Evolutionary conservation across 1,140 invertebrate genomes (phyloP), one percentile per base, ranked within the genome.

Genomic region (Cataglyphis hispanica): DNA sequence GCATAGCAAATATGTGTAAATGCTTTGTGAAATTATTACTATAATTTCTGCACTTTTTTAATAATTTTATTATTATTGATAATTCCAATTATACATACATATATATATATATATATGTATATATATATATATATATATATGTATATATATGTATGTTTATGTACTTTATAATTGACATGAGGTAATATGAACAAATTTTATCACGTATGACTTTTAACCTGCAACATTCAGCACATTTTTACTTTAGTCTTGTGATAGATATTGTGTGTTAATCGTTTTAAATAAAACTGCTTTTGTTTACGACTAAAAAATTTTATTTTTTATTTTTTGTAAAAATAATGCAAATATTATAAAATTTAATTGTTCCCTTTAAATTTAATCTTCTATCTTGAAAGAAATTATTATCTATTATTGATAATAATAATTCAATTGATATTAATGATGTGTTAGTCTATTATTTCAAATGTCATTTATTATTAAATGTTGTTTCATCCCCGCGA

Each of bases 241-340:
- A 40, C 1, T 43, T 37, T 72, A 81, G 13, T 60, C 25, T 61
- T 67, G 1, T 37, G 11, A 81, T 3, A 74, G n/a, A 83, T 72
- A 19, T 31, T 67, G 53, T 83, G 78, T 83, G 78, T 83, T 60
- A 83, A 60, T 43, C 8, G 31, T 46, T 72, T 25, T 37, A 83
- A 77, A 83, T 83, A 83, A 83, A 83, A 60, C 4, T 61, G 40
- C 13, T 22, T 74, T 50, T 83, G 37, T 56, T 46, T n/a, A 66
- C 50, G 63, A 16, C 22, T 67, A 60, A 53, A 11, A 70, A 70
- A 37, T 31, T 80, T 6, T 37, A 72, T 72, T 50, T 27, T 74
- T 61, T 81, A 72, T 60, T 83, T 72, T 64, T 80, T 13, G 19
- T 34, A 80, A n/a, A 43, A 53, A 78, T 1, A 25, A 67, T 34